Conservation (phyloP, 2,888 invertebrate species). For the Drosophila glabriapex region DNA sequence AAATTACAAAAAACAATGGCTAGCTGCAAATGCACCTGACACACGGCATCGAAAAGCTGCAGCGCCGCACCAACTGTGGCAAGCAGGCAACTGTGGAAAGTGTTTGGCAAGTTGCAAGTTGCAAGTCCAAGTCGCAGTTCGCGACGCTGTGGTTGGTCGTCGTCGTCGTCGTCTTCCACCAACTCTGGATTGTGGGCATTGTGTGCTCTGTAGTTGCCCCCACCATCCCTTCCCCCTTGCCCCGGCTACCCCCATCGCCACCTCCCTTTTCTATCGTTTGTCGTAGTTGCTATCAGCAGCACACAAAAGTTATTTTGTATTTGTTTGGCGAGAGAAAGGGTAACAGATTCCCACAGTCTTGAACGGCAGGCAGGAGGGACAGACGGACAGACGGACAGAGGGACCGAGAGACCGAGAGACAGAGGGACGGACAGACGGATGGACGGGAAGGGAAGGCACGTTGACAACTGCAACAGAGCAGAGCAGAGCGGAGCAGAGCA, state of each 20-base stretch:
- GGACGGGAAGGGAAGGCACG: constrained; percentile 50
- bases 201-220: constrained; percentile 9
- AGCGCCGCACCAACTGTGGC: constrained; percentile 34
- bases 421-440: constrained; percentile 5
- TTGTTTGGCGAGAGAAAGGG: constrained; percentile 79
- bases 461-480: constrained; percentile 65
- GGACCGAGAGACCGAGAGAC: neutral
- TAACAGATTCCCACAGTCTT: constrained; percentile 83
- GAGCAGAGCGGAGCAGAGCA: constrained; percentile 30
- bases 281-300: constrained; percentile 49
- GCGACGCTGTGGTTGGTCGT: constrained; percentile 68
- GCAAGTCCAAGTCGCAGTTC: constrained; percentile 37
- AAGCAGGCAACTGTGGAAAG: constrained; percentile 37
- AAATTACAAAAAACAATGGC: constrained; percentile 58
- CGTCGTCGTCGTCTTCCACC: constrained; percentile 21
- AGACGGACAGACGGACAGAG: constrained; percentile 5
- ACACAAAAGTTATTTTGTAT: constrained; percentile 72
- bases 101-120: constrained; percentile 45
- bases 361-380: constrained; percentile 24
- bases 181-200: constrained; percentile 23
- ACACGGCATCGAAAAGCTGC: constrained; percentile 12
- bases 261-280: constrained; percentile 10
- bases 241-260: neutral
- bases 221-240: neutral
- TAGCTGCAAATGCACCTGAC: constrained; percentile 66